These are phyloP conservation scores for Philopotamus ludificatus DNA, from an alignment of 1,140 invertebrate species.

Conservation along the genomic window DNA sequence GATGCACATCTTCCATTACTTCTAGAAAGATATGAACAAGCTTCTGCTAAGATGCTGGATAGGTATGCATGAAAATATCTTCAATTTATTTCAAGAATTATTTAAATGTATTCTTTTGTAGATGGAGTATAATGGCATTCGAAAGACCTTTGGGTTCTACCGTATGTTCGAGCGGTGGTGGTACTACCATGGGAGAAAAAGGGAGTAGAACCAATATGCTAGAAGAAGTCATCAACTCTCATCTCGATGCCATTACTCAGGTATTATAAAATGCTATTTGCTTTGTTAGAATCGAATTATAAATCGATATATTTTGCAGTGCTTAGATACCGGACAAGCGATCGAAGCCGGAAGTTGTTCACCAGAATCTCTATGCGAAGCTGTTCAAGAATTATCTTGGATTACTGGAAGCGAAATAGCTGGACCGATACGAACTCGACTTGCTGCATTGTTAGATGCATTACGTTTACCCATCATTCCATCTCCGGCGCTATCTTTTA, in stretches of 20 bases:
- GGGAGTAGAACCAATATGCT: slow-evolving; percentile 21
- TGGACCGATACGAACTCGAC: slow-evolving; percentile 29
- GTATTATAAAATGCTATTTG: slow-evolving; percentile 1
- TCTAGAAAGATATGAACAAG: slow-evolving; percentile 90
- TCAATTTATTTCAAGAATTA: not conserved
- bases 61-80: slow-evolving; percentile 54
- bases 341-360: slow-evolving; percentile 7
- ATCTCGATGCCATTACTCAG: slow-evolving; percentile 34
- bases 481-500: slow-evolving; percentile 10
- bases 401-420: slow-evolving; percentile 33
- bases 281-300: not conserved
- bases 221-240: slow-evolving; percentile 41
- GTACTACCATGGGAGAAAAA: slow-evolving; percentile 40
- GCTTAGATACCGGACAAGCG: slow-evolving; percentile 24
- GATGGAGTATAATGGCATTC: slow-evolving; percentile 92
- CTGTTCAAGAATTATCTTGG: slow-evolving; percentile 25
- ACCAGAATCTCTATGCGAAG: slow-evolving; percentile 23
- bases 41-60: slow-evolving; percentile 94
- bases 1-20: slow-evolving; percentile 90
- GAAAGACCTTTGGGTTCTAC: slow-evolving; percentile 64
- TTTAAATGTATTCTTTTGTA: slow-evolving; percentile 44
- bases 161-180: slow-evolving; percentile 48
- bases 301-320: slow-evolving; percentile 16
- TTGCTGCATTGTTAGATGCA: slow-evolving; percentile 30
- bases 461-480: slow-evolving; percentile 15